Evolutionary conservation across 1,140 invertebrate species (phyloP).

Genomic region (Cephus cinctus): DNA sequence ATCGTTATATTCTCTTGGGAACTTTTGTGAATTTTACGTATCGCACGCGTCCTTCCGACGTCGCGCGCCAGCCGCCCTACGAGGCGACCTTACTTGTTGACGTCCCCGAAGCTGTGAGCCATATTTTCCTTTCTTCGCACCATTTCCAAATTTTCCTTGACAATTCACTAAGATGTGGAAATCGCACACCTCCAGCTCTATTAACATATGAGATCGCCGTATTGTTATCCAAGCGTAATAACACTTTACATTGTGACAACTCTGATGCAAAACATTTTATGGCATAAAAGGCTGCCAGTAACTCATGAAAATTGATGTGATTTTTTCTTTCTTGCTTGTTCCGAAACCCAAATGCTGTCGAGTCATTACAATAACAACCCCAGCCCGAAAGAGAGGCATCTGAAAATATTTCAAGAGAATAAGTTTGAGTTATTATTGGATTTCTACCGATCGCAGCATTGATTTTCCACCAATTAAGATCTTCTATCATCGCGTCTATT

Average conservation of each 20-base stretch:
- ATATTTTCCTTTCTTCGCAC: slow-evolving; percentile 5
- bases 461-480: slow-evolving; percentile 26
- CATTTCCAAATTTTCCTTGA: slow-evolving; percentile 19
- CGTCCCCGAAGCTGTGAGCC: too few species aligned
- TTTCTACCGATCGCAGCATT: slow-evolving; percentile 11
- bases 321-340: slow-evolving; percentile 8
- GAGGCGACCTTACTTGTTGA: too few species aligned
- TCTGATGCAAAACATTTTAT: slow-evolving; percentile 23
- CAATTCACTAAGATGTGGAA: slow-evolving; percentile 10
- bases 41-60: too few species aligned
- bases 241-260: slow-evolving; percentile 8
- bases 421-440: slow-evolving; percentile 10
- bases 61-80: too few species aligned
- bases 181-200: slow-evolving; percentile 14
- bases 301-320: slow-evolving; percentile 33
- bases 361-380: slow-evolving; percentile 17
- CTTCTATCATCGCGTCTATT: slow-evolving; percentile 2
- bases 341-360: slow-evolving; percentile 23
- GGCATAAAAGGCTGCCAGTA: slow-evolving; percentile 25
- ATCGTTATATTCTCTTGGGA: too few species aligned
- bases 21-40: too few species aligned
- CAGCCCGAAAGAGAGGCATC: slow-evolving; percentile 29
- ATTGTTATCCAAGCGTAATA: slow-evolving; percentile 20
- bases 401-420: slow-evolving; percentile 24
- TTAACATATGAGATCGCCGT: slow-evolving; percentile 20